These are phyloP conservation scores for Poeciliopsis occidentalis DNA, from an alignment of 2,113 vertebrate species.

Conservation along the genomic window DNA sequence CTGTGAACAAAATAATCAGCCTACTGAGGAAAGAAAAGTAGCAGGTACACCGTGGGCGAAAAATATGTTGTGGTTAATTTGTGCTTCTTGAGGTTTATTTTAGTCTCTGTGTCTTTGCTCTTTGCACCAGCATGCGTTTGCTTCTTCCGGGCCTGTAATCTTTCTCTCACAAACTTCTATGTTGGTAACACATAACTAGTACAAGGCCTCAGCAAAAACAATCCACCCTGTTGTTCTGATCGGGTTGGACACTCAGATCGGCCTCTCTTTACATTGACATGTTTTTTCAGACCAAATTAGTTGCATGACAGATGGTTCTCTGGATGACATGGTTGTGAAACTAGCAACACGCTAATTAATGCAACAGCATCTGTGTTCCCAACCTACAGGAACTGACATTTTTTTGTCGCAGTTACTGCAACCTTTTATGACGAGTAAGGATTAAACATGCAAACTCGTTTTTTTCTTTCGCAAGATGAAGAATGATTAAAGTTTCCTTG, in stretches of 20 bases:
- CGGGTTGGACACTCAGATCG: neutral
- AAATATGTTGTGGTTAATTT: neutral
- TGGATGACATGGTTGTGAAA: neutral
- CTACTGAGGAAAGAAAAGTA: neutral
- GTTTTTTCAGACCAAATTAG: neutral
- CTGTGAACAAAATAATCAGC: neutral
- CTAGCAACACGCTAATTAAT: neutral
- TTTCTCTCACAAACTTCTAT: neutral
- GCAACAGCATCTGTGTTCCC: neutral
- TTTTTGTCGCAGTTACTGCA: neutral
- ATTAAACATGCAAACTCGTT: neutral
- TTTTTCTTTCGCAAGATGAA: neutral
- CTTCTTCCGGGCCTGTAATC: neutral
- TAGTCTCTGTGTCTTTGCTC: neutral
- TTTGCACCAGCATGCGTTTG: neutral
- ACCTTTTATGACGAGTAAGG: neutral
- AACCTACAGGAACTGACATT: too few species aligned
- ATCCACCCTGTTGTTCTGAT: neutral
- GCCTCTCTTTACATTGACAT: neutral
- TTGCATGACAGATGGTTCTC: neutral
- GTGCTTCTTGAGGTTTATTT: neutral
- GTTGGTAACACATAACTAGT: neutral
- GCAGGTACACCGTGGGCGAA: neutral
- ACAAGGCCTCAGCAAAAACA: neutral
- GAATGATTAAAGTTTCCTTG: conserved; percentile 1